Evolutionary conservation across 1,140 invertebrate genomes (phyloP).

Genomic region (Pissodes strobi): DNA sequence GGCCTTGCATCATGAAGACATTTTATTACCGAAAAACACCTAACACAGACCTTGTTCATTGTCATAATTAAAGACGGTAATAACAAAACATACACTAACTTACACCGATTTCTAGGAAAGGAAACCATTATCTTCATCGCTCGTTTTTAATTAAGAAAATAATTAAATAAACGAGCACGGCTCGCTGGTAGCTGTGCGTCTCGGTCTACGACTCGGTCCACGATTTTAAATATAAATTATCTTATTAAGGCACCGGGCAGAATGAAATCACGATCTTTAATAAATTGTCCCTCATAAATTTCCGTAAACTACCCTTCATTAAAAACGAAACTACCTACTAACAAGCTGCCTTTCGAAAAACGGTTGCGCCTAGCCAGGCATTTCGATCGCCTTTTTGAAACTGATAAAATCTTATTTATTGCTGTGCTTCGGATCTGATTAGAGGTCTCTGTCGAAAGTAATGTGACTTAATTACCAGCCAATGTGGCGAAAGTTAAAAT

Average conservation of each 20-base stretch:
- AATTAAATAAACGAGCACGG: constrained; percentile 21
- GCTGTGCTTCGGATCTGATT: constrained; percentile 9
- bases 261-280: constrained; percentile 27
- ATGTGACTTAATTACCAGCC: constrained; percentile 19
- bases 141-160: constrained; percentile 24
- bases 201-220: constrained; percentile 8
- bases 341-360: constrained; percentile 23
- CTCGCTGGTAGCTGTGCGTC: constrained; percentile 1
- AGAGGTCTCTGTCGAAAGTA: background rate
- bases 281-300: constrained; percentile 26
- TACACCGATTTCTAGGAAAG: background rate
- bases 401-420: constrained; percentile 23
- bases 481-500: background rate
- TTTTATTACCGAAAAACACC: too few relatives aligned
- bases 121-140: constrained; percentile 4
- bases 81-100: background rate
- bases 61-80: background rate
- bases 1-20: too few relatives aligned
- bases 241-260: constrained; percentile 19
- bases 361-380: constrained; percentile 9
- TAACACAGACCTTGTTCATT: too few relatives aligned
- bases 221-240: constrained; percentile 32
- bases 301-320: constrained; percentile 26
- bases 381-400: constrained; percentile 24
- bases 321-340: constrained; percentile 20